Evolutionary conservation across 2,113 vertebrate species (phyloP).

Genomic region (Triplophysa siluroides): DNA sequence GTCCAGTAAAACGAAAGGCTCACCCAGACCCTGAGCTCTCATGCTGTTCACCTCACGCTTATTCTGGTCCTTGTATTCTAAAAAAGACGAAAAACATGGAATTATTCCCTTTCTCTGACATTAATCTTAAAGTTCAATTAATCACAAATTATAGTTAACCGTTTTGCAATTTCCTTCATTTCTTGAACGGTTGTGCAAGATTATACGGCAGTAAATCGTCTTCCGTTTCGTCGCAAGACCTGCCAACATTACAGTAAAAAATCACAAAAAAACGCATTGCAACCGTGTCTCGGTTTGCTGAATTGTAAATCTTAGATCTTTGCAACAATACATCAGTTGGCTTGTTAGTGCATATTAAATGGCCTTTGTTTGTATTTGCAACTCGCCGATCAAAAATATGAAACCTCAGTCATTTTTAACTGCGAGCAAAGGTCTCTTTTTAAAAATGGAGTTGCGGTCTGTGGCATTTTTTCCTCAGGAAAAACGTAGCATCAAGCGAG

Average conservation of each 20-base stretch:
- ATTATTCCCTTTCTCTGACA: constrained; percentile 40
- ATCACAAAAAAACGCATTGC: background rate
- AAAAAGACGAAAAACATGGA: constrained; percentile 35
- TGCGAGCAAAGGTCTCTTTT: constrained; percentile 1
- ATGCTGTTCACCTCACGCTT: constrained; percentile 1
- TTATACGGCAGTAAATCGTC: background rate
- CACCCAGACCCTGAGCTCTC: constrained; percentile 7
- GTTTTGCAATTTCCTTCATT: constrained; percentile 17
- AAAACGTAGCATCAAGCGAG: background rate
- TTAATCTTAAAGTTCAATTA: constrained; percentile 40
- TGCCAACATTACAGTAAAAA: background rate
- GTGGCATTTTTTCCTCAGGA: background rate
- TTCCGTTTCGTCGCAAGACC: background rate
- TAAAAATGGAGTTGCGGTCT: background rate
- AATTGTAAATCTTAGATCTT: constrained; percentile 15
- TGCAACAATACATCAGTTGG: constrained; percentile 20
- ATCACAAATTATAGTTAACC: constrained; percentile 27
- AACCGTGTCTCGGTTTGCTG: background rate
- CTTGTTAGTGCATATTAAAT: constrained; percentile 15
- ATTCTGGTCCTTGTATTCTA: constrained; percentile 32
- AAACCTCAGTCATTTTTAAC: constrained; percentile 11
- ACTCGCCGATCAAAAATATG: constrained; percentile 12
- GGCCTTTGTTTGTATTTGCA: constrained; percentile 21
- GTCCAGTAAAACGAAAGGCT: constrained; percentile 32
- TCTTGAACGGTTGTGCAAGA: background rate